A percentile compares a stretch with the other conserved stretches of the same genome.
Conservation (phyloP, 2,888 invertebrate genomes). For the Lithophane leautieri region DNA sequence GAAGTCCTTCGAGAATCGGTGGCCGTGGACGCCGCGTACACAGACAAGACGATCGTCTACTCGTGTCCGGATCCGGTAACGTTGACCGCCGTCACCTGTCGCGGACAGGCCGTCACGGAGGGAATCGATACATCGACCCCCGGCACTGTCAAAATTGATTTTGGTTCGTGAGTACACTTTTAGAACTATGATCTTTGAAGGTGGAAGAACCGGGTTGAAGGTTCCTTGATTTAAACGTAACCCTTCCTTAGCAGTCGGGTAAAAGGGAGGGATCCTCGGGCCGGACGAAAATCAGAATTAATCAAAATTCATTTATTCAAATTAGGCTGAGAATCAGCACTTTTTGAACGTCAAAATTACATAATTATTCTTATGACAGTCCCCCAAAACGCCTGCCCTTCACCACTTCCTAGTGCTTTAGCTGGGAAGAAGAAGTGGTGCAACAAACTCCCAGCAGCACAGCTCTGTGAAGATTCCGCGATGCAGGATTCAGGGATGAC, state of each 20-base stretch:
- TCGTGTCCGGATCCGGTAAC: not conserved
- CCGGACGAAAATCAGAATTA: too few species aligned
- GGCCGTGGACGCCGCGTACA: not conserved
- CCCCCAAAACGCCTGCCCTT: not conserved
- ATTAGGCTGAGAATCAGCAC: not conserved
- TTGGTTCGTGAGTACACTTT: constrained; percentile 20
- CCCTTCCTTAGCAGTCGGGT: too few species aligned
- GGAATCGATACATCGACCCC: not conserved
- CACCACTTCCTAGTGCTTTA: not conserved
- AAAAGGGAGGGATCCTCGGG: not conserved
- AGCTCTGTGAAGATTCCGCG: not conserved
- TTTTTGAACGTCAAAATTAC: not conserved
- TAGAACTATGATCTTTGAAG: not conserved
- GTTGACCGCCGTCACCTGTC: not conserved
- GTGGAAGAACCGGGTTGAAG: not conserved
- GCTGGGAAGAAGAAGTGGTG: not conserved
- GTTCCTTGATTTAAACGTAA: not conserved
- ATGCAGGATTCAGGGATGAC: not conserved
- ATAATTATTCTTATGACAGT: not conserved
- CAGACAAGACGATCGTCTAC: not conserved
- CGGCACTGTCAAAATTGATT: constrained; percentile 14
- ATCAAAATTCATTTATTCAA: not conserved
- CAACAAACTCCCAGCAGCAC: not conserved
- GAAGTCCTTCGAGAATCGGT: constrained; percentile 1
- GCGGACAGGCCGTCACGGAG: not conserved